phyloP scores from a whole-genome alignment of 1,140 invertebrate species.

The Centruroides vittatus region DNA sequence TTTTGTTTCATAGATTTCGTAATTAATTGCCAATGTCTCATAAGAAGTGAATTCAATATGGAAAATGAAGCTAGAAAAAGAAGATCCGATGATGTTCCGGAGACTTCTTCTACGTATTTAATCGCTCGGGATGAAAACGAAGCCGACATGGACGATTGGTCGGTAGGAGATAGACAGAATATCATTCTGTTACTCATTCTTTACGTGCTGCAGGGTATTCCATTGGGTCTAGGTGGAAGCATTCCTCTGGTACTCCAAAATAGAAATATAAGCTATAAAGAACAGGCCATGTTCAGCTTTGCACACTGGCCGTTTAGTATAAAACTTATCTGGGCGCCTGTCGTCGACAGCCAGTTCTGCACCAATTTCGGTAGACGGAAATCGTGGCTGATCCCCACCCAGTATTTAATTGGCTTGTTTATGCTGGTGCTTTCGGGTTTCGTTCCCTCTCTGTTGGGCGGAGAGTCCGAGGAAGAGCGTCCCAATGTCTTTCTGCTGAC shows the following conservation, averaged over 20 bases:
- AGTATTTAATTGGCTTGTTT: constrained; percentile 53
- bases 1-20: no score
- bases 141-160: no score
- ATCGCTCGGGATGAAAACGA: no score
- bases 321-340: constrained; percentile 94
- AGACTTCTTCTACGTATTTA: no score
- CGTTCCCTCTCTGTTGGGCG: constrained; percentile 59
- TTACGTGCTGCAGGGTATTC: constrained; percentile 92
- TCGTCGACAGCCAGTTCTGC: constrained; percentile 85
- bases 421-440: constrained; percentile 67
- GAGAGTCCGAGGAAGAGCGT: constrained; percentile 26
- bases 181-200: constrained; percentile 78
- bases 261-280: constrained; percentile 71
- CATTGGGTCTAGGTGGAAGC: constrained; percentile 77
- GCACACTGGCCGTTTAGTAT: constrained; percentile 96
- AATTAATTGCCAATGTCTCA: no score
- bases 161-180: constrained; percentile 22
- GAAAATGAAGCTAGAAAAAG: no score
- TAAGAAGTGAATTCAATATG: no score
- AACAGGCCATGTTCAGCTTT: constrained; percentile 97
- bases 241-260: constrained; percentile 93
- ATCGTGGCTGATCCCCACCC: constrained; percentile 91
- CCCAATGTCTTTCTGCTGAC: constrained; percentile 73
- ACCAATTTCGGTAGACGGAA: constrained; percentile 77
- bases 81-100: no score